These are phyloP conservation scores for Agrochola litura DNA, from an alignment of 2,888 invertebrate genomes.

Conservation along the genomic window DNA sequence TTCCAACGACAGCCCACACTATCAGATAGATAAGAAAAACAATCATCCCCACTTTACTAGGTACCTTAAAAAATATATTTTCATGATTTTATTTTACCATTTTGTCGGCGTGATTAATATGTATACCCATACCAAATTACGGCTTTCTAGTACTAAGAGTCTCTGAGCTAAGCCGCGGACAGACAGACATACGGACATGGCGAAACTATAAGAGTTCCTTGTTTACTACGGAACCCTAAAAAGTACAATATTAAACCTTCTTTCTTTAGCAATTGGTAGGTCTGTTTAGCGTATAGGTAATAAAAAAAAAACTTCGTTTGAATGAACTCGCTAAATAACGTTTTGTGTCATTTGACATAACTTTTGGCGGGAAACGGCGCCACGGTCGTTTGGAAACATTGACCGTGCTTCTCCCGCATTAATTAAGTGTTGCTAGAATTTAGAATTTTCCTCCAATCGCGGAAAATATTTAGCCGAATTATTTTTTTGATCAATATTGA, in stretches of 20 bases:
- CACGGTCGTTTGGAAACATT: conserved; percentile 54
- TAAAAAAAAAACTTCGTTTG: conserved; percentile 14
- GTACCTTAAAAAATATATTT: too few species aligned
- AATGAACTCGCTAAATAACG: conserved; percentile 29
- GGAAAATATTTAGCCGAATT: conserved; percentile 1
- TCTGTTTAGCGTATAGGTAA: conserved; percentile 10
- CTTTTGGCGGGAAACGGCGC: conserved; percentile 64
- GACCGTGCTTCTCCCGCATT: conserved; percentile 49
- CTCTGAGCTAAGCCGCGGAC: too few species aligned
- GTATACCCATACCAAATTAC: too few species aligned
- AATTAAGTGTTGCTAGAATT: conserved; percentile 41
- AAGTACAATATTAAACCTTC: not conserved
- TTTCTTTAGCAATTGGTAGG: not conserved
- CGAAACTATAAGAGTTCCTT: too few species aligned
- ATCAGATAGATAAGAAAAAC: too few species aligned
- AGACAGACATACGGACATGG: too few species aligned
- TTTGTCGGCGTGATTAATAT: too few species aligned
- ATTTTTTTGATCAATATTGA: not conserved
- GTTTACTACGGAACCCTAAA: not conserved
- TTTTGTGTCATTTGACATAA: conserved; percentile 33
- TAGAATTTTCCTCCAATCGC: not conserved
- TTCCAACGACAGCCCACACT: too few species aligned
- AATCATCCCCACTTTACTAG: too few species aligned
- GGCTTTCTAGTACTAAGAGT: too few species aligned
- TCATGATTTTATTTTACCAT: too few species aligned